These are phyloP conservation scores for Aix galericulata DNA, from an alignment of 2,113 vertebrate species.

Conservation along the genomic window DNA sequence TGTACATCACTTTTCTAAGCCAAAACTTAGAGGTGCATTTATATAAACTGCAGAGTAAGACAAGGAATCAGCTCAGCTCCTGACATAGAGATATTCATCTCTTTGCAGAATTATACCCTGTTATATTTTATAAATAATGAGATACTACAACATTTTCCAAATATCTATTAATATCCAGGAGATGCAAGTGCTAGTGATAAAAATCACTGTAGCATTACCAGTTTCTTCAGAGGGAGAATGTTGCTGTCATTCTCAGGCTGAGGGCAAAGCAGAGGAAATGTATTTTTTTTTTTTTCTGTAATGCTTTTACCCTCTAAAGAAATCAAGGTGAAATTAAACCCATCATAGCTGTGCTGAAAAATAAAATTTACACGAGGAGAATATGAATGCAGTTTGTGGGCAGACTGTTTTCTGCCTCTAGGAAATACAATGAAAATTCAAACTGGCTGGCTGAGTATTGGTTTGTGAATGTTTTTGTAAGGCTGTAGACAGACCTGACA, in stretches of 20 bases:
- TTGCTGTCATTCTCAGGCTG: slow-evolving; percentile 41
- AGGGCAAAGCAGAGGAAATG: slow-evolving; percentile 30
- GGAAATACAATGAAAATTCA: slow-evolving; percentile 21
- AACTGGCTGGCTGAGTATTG: slow-evolving; percentile 10
- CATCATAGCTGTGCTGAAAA: slow-evolving; percentile 43
- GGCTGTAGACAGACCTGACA: background rate
- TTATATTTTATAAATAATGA: slow-evolving; percentile 49
- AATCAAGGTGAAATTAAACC: slow-evolving; percentile 69
- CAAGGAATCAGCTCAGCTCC: background rate
- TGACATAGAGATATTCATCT: background rate
- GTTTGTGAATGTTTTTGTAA: background rate
- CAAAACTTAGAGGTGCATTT: background rate
- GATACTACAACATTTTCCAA: slow-evolving; percentile 41
- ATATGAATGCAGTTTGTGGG: background rate
- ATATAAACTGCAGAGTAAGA: background rate
- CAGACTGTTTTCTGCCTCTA: slow-evolving; percentile 7
- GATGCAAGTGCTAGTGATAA: slow-evolving; percentile 53
- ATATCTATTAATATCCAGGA: slow-evolving; percentile 56
- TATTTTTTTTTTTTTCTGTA: slow-evolving; percentile 12
- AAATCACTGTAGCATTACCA: slow-evolving; percentile 57
- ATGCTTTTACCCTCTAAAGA: slow-evolving; percentile 64
- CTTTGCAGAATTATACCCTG: background rate
- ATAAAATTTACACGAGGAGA: slow-evolving; percentile 31
- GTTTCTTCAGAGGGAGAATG: background rate
- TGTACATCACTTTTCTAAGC: background rate